Base-by-base conservation (phyloP, 2,888 invertebrate genomes). In the Coleophora deauratella region DNA sequence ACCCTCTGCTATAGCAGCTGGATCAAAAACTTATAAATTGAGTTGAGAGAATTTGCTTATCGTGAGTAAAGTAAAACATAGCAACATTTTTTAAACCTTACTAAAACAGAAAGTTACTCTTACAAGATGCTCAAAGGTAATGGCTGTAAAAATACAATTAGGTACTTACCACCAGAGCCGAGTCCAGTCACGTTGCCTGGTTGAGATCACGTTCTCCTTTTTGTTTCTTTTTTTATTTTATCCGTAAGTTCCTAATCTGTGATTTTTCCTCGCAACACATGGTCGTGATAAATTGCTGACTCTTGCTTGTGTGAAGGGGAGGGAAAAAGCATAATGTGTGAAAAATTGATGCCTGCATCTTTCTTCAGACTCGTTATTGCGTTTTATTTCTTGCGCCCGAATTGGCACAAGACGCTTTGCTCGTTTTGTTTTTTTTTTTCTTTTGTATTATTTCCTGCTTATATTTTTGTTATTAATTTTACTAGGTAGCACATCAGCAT, bases 251-350 rank as follows among this genome's bases (percentile, higher is more conserved):
- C 57, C 62, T 73, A 69, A 72, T 78, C 68, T 68, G 56, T 60
- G 58, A 64, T 65, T 55, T 60, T 66, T 70, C 66, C 55, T 57
- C 57, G 66, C 59, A 69, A 69, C 72, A 74, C 57, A 71, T 72
- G 68, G 53, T 59, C 50, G 55, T 78, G 76, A 79, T 72, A 73
- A 74, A 81, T 80, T 58, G 71, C 61, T 49, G 51, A 59, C 59
- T n/a, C n/a, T n/a, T 63, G 63, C 59, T 56, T 57, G 54, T 54
- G 48, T 54, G 55, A 47, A 52, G 53, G 54, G 57, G 58, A 57
- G 65, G 66, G 65, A 55, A 55, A 63, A 57, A 34, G 3, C 9
- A 6, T 14, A 34, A 7, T 68, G 59, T 63, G 66, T 71, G 64
- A 73, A 69, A 72, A 71, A 72, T 69, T 72, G 59, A 70, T 69